Evolutionary conservation across 2,888 invertebrate species (phyloP).

Genomic region (Boloria euphrosyne): DNA sequence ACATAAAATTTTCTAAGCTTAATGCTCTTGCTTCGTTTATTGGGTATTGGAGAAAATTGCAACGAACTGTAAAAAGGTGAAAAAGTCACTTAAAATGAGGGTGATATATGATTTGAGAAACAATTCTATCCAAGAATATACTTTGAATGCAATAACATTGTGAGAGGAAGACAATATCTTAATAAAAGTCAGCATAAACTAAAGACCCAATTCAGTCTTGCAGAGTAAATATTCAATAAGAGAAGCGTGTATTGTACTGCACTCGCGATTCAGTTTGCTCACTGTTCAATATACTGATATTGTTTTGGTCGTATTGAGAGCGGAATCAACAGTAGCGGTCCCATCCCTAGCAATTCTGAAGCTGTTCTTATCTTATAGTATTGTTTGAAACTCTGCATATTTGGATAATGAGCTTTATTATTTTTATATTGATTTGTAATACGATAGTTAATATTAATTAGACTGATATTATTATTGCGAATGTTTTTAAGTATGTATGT

Average conservation of each 20-base stretch:
- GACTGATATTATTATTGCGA: too few species aligned
- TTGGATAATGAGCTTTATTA: conserved; percentile 16
- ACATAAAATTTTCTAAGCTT: too few species aligned
- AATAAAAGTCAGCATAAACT: conserved; percentile 48
- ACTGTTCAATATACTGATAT: conserved; percentile 68
- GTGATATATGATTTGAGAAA: too few species aligned
- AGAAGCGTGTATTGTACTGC: conserved; percentile 61
- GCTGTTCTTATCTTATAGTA: conserved; percentile 26
- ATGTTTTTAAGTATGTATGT: too few species aligned
- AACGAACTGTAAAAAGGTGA: too few species aligned
- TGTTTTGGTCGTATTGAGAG: conserved; percentile 65
- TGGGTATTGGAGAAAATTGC: too few species aligned
- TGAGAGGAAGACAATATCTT: conserved; percentile 36
- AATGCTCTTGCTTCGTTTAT: too few species aligned
- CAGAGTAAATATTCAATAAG: conserved; percentile 71
- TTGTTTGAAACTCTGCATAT: conserved; percentile 32
- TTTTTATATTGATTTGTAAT: background rate
- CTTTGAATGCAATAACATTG: conserved; percentile 25
- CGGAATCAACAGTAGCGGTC: conserved; percentile 46
- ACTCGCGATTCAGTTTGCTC: conserved; percentile 63
- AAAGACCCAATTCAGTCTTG: conserved; percentile 44
- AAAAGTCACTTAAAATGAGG: too few species aligned
- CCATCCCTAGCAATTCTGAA: conserved; percentile 25
- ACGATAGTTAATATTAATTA: background rate
- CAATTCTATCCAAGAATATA: too few species aligned